Percentiles rank a stretch among this genome's conserved stretches.
phyloP scores from a whole-genome alignment of 2,797 vertebrate genomes.

The Glossophaga mutica region DNA sequence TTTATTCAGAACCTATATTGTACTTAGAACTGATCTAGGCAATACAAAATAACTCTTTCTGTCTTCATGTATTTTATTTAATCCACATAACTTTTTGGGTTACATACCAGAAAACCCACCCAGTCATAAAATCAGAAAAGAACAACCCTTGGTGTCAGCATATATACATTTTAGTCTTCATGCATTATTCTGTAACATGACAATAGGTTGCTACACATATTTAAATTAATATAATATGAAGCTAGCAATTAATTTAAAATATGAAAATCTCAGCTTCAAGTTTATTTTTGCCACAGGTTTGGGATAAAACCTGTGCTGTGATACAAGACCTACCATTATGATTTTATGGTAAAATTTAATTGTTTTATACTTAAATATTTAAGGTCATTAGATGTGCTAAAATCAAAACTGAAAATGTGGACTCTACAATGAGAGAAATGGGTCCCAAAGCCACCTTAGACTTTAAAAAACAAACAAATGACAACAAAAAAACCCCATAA shows the following conservation, averaged over 20 bases:
- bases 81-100: not conserved
- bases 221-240: not conserved
- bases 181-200: not conserved
- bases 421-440: not conserved
- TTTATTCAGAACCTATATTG: not conserved
- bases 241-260: not conserved
- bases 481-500: not conserved
- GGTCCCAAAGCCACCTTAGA: not conserved
- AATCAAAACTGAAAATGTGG: not conserved
- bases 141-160: not conserved
- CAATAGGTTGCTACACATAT: not conserved
- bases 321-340: not conserved
- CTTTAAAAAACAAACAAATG: not conserved
- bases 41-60: not conserved
- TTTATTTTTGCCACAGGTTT: not conserved
- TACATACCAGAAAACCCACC: not conserved
- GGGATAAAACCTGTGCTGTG: not conserved
- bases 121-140: not conserved
- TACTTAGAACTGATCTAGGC: not conserved
- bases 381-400: not conserved
- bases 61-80: not conserved
- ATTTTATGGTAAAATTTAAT: not conserved
- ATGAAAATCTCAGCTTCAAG: not conserved
- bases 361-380: conserved; percentile 10
- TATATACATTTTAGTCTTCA: not conserved